phyloP scores from a whole-genome alignment of 2,888 invertebrate genomes.

The Brenthis hecate region DNA sequence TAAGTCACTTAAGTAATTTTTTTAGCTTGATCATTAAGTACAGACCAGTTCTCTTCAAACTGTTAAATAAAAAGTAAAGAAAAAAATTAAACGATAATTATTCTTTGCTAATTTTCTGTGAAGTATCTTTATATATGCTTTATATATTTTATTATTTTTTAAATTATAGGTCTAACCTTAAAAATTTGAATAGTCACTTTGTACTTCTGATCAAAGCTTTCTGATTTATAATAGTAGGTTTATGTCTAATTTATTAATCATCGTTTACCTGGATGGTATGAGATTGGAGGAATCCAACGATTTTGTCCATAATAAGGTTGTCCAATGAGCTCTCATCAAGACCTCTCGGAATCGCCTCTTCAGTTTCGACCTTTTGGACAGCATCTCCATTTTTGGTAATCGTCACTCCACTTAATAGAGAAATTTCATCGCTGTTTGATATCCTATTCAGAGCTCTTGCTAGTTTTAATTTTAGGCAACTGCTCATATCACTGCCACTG shows the following conservation, averaged over 20 bases:
- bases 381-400: constrained; percentile 85
- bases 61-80: too few species aligned
- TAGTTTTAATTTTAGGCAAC: constrained; percentile 90
- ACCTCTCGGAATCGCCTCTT: constrained; percentile 88
- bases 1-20: too few species aligned
- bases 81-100: too few species aligned
- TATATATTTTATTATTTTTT: not conserved
- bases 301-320: constrained; percentile 87
- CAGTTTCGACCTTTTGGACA: constrained; percentile 82
- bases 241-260: not conserved
- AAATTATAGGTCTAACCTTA: not conserved
- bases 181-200: too few species aligned
- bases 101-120: too few species aligned
- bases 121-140: too few species aligned
- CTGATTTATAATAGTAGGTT: not conserved
- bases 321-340: constrained; percentile 88
- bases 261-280: constrained; percentile 89
- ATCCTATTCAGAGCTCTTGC: constrained; percentile 89
- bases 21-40: too few species aligned
- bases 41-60: too few species aligned
- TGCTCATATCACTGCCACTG: constrained; percentile 85
- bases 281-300: constrained; percentile 88
- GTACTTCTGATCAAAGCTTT: not conserved
- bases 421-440: constrained; percentile 85
- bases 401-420: constrained; percentile 88